Percentiles rank a stretch among this genome's conserved stretches.
phyloP scores from a whole-genome alignment of 2,113 vertebrate genomes.

The Pagrus major region DNA sequence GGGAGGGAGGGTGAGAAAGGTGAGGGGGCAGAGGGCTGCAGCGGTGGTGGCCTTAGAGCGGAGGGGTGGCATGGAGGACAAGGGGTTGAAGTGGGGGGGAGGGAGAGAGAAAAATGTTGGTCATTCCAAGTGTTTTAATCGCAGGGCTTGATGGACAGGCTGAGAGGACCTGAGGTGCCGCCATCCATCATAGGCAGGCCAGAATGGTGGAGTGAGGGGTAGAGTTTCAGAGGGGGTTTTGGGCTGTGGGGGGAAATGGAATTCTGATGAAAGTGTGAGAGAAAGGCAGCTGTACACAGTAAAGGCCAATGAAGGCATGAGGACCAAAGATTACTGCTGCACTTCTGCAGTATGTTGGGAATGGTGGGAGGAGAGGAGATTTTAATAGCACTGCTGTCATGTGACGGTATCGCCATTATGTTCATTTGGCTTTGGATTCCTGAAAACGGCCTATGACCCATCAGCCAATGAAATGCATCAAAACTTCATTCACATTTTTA shows the following conservation, averaged over 20 bases:
- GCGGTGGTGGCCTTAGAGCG: conserved; percentile 71
- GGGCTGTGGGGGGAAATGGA: conserved; percentile 88
- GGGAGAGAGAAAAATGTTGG: conserved; percentile 79
- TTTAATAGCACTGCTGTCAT: conserved; percentile 42
- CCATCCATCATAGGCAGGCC: conserved; percentile 92
- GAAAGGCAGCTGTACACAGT: conserved; percentile 87
- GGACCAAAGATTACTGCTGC: conserved; percentile 84
- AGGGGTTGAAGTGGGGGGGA: conserved; percentile 44
- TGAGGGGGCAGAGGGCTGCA: conserved; percentile 76
- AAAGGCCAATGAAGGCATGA: conserved; percentile 88
- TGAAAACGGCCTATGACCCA: background rate
- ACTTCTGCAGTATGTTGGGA: conserved; percentile 65
- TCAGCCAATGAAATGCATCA: conserved; percentile 3
- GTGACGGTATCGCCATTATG: conserved; percentile 18
- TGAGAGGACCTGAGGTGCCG: conserved; percentile 88
- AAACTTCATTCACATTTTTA: conserved; percentile 21
- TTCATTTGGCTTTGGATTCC: conserved; percentile 26
- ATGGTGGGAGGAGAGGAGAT: conserved; percentile 65
- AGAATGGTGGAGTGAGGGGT: conserved; percentile 85
- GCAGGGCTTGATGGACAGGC: conserved; percentile 92
- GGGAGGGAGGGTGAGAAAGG: conserved; percentile 73
- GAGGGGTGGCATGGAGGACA: conserved; percentile 70
- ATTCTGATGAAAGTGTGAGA: conserved; percentile 93
- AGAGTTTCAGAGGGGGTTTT: conserved; percentile 88
- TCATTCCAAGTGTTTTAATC: conserved; percentile 91